Evolutionary conservation across 2,113 vertebrate genomes (phyloP), one percentile per base, ranked within the genome.

Genomic region (Embiotoca jacksoni): DNA sequence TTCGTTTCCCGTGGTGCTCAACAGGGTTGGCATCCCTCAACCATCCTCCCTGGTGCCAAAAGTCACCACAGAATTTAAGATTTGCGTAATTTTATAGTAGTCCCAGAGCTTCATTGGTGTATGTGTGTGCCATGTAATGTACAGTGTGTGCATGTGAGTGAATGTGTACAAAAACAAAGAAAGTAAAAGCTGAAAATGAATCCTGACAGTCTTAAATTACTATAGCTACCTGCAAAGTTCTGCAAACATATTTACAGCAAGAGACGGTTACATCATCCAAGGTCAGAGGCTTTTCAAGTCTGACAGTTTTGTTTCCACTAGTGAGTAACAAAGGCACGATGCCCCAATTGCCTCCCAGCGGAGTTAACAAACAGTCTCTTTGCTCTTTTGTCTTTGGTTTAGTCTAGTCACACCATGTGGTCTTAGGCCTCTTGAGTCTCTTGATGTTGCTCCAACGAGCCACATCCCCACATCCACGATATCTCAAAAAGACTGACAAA

Each of bases 401-500:
- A 59, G 83, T 85, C 68, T 47, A 31, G 77, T 83, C 85, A 88
- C 63, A 53, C 77, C 72, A 49, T 66, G 78, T 78, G 68, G 63
- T 88, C 72, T 31, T 13, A 33, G 41, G 75, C 31, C 63, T 81
- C 76, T 56, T 4, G 32, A 83, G 87, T 70, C 62, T 47, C 66
- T 64, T 71, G 61, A 81, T 41, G 72, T 63, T 62, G 68, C 86
- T 87, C 72, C 85, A 80, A 9, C 16, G 73, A 81, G 70, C 81
- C 83, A 75, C 70, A 74, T 77, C 63, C 72, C 56, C 15, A 72
- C 64, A 66, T 62, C 90, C 68, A 67, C 71, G 55, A 75, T 55
- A 88, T 78, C 65, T 80, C 84, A 75, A 75, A 81, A 88, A 81
- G 72, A 76, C 56, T 78, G 85, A 84, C 83, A 85, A 70, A 84